Evolutionary conservation across 1,140 invertebrate genomes (phyloP), one percentile per base, ranked within the genome.

Genomic region (Solenopsis fugax): DNA sequence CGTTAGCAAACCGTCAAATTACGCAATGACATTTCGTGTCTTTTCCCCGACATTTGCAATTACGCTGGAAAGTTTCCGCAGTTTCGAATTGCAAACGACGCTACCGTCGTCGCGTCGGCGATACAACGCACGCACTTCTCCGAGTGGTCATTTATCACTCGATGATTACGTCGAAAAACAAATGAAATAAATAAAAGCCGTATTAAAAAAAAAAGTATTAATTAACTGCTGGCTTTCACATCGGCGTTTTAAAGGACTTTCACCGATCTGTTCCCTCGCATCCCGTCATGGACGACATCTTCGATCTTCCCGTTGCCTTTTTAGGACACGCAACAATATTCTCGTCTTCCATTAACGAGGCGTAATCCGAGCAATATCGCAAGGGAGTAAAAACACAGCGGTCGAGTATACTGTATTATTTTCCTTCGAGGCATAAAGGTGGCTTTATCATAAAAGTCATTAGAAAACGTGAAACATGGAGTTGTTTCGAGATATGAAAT

Each of bases 211-310:
- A 87, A 41, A 87, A 41, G 21, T 73, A 86, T 88, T 90, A 90
- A 90, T 90, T 90, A 90, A 50, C 67, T 16, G 54, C 37, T 75
- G 62, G 21, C 89, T 90, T 90, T 90, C 89, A 88, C 87, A 50
- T 52, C 6, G 21, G 13, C 37, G 3, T 72, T 67, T 87, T 69
- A 82, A 58, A n/a, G 12, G 52, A 88, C 89, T 90, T 90, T 90
- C 89, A 73, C 89, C 58, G 7, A 56, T 13, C 24, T 29, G 60
- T 54, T 16, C 29, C 34, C 41, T 13, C n/a, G n/a, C 50, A 29
- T 58, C 21, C 4, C 18, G 37, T 34, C 29, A 6, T 50, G 24
- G 12, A 56, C 45, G 54, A 82, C 34, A 9, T 34, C 29, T 37
- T 41, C 34, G 58, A 72, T 58, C 54, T 86, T 75, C 58, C 29